phyloP scores from a whole-genome alignment of 2,888 invertebrate genomes.

The Lampropteryx suffumata region DNA sequence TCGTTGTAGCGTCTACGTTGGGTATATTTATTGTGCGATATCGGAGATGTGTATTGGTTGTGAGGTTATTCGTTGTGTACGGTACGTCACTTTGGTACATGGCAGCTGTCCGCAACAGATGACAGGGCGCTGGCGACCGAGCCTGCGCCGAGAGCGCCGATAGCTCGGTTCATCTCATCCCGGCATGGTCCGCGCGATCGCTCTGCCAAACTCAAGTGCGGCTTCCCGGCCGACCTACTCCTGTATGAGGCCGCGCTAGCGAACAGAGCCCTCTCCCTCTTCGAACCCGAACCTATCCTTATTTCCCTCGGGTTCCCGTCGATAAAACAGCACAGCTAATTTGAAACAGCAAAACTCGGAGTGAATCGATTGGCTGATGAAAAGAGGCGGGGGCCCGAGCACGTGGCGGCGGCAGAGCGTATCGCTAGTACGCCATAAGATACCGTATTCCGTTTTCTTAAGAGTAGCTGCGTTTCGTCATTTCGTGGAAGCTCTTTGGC shows the following conservation, averaged over 20 bases:
- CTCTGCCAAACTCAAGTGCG: slow-evolving; percentile 59
- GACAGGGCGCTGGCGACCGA: slow-evolving; percentile 75
- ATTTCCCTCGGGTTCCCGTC: slow-evolving; percentile 56
- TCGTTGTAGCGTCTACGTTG: slow-evolving; percentile 66
- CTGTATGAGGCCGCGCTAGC: slow-evolving; percentile 58
- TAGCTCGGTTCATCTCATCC: slow-evolving; percentile 70
- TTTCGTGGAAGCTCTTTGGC: slow-evolving; percentile 48
- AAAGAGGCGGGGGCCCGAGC: slow-evolving; percentile 74
- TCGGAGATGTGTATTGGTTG: slow-evolving; percentile 56
- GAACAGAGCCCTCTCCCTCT: slow-evolving; percentile 47
- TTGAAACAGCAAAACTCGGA: slow-evolving; percentile 58
- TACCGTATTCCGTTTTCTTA: slow-evolving; percentile 52
- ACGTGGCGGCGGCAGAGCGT: slow-evolving; percentile 65
- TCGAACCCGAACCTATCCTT: slow-evolving; percentile 43
- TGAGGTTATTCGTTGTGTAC: slow-evolving; percentile 79
- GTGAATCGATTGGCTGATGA: slow-evolving; percentile 74
- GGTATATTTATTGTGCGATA: slow-evolving; percentile 42
- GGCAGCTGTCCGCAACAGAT: slow-evolving; percentile 80
- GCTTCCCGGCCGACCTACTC: slow-evolving; percentile 40
- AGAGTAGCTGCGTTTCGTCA: slow-evolving; percentile 38
- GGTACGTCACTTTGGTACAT: slow-evolving; percentile 77
- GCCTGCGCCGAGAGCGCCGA: slow-evolving; percentile 74
- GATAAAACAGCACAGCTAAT: slow-evolving; percentile 68
- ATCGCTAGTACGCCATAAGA: slow-evolving; percentile 9
- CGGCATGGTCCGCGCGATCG: slow-evolving; percentile 54